A percentile compares a stretch with the other conserved stretches of the same genome.
Conservation (phyloP, 2,888 invertebrate genomes). For the Cosmia pyralina region DNA sequence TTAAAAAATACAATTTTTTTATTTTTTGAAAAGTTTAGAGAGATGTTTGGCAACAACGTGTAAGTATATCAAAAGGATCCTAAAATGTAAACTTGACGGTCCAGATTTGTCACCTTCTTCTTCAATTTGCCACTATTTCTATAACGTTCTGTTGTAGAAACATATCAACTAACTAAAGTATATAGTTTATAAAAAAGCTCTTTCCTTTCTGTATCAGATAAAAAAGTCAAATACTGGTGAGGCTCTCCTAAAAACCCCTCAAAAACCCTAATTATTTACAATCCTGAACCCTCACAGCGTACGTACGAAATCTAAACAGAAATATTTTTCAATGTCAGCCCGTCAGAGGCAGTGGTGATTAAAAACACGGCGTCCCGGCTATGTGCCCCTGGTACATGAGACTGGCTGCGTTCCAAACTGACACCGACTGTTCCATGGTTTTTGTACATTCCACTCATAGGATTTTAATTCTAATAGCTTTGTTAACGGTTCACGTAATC, state of each 20-base stretch:
- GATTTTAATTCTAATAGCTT: constrained; percentile 64
- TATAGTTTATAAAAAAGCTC: background rate
- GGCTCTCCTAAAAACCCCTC: background rate
- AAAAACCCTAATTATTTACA: constrained; percentile 38
- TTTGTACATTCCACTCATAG: constrained; percentile 59
- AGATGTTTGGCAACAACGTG: background rate
- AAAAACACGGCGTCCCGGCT: constrained; percentile 57
- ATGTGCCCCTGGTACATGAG: constrained; percentile 56
- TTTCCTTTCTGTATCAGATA: background rate
- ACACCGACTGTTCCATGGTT: constrained; percentile 59
- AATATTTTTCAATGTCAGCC: constrained; percentile 64
- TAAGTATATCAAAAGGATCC: too few species aligned
- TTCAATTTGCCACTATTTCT: background rate
- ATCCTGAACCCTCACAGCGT: constrained; percentile 11
- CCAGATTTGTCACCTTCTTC: background rate
- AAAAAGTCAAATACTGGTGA: constrained; percentile 7
- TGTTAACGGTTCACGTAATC: constrained; percentile 55
- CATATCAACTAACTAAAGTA: background rate
- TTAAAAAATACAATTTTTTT: background rate
- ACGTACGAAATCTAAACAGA: constrained; percentile 48
- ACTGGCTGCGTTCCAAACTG: constrained; percentile 66
- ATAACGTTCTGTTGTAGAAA: background rate
- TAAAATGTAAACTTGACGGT: background rate
- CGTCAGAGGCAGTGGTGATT: constrained; percentile 63
- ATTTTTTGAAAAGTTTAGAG: background rate